These are phyloP conservation scores for Naja naja DNA, from an alignment of 2,113 vertebrate genomes.

Conservation along the genomic window DNA sequence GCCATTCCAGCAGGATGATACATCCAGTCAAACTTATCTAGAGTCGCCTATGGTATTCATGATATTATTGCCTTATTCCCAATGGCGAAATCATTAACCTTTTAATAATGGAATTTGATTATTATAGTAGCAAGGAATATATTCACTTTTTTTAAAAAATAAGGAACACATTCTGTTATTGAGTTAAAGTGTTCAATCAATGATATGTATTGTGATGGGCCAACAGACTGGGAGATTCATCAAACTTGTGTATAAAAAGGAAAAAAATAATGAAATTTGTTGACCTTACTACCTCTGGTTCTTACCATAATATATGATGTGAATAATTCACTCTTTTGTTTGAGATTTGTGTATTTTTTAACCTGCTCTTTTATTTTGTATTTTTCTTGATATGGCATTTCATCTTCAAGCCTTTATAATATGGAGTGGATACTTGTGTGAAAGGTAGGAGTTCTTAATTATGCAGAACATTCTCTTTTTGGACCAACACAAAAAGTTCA, in stretches of 20 bases:
- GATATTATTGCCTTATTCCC: not conserved
- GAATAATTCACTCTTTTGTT: not conserved
- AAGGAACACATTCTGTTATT: not conserved
- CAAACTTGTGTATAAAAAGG: not conserved
- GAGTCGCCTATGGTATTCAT: not conserved
- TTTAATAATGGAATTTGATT: not conserved
- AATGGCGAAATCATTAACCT: not conserved
- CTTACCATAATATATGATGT: not conserved
- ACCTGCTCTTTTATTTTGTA: not conserved
- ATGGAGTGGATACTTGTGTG: not conserved
- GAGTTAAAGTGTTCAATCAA: not conserved
- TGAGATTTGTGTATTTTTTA: rapidly evolving
- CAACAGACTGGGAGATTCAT: not conserved
- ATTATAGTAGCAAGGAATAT: not conserved
- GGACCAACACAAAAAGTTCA: not conserved
- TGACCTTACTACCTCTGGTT: not conserved
- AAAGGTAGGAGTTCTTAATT: slow-evolving; percentile 21
- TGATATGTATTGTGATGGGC: not conserved
- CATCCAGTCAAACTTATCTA: not conserved
- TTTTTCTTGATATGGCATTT: not conserved
- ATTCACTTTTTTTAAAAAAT: not conserved
- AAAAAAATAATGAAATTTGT: not conserved
- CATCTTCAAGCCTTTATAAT: not conserved
- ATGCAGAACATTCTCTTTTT: not conserved
- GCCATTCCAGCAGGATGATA: not conserved